Conservation (phyloP, 2,113 vertebrate genomes). For the Hippocampus barbouri region DNA sequence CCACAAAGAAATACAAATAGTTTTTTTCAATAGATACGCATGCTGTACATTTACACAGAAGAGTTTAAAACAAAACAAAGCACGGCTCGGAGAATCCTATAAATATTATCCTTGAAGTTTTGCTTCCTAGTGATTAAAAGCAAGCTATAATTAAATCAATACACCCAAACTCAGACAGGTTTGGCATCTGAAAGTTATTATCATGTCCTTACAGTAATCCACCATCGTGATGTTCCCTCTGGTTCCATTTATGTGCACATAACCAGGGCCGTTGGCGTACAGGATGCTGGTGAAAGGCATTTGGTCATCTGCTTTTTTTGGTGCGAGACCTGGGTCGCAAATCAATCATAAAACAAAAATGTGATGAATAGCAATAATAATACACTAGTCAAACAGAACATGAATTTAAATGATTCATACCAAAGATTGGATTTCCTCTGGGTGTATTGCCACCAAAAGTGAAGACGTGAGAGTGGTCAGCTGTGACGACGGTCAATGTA, state of each 20-base stretch:
- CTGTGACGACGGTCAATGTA: constrained; percentile 77
- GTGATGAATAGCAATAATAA: not conserved
- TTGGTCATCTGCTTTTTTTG: constrained; percentile 69
- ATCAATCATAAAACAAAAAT: constrained; percentile 7
- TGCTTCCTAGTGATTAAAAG: constrained; percentile 32
- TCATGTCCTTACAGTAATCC: constrained; percentile 72
- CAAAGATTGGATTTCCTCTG: constrained; percentile 78
- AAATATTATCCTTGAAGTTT: constrained; percentile 27
- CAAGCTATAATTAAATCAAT: constrained; percentile 40
- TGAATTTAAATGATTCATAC: constrained; percentile 41
- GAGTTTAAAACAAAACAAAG: constrained; percentile 9
- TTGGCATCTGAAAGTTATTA: constrained; percentile 57
- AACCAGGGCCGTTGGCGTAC: constrained; percentile 77
- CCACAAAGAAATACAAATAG: constrained; percentile 39
- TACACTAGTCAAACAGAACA: not conserved
- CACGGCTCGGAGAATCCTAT: constrained; percentile 13
- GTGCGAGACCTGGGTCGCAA: constrained; percentile 64
- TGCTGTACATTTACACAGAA: constrained; percentile 10
- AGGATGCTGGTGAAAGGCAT: constrained; percentile 79
- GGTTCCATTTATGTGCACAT: constrained; percentile 73
- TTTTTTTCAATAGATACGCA: constrained; percentile 6
- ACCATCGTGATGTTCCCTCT: constrained; percentile 74
- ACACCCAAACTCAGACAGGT: constrained; percentile 19
- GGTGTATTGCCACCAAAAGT: constrained; percentile 77
- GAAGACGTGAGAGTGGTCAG: constrained; percentile 82